Evolutionary conservation across 2,797 vertebrate genomes (phyloP), one percentile per base, ranked within the genome.

Genomic region (Gastrophryne carolinensis): DNA sequence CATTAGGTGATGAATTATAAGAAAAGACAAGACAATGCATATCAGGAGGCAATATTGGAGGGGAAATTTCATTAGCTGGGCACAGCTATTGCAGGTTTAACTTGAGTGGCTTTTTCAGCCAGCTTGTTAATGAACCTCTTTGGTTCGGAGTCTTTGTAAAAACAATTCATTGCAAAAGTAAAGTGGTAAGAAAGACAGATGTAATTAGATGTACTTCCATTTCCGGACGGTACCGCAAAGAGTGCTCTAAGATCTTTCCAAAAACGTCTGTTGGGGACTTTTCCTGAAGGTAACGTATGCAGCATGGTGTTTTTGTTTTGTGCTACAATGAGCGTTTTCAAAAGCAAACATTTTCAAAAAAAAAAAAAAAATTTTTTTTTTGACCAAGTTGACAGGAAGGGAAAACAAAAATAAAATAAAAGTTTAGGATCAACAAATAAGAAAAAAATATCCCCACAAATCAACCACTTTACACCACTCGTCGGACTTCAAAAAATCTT

Each of bases 401-500:
- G 88, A 44, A 58, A 47, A 57, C 21, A 68, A 68, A 12, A 69
- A 53, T 37, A 19, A 39, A 63, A 47, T 44, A 11, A 63, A 49
- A 85, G 72, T 86, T 85, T 79, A 21, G 73, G 84, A 86, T 83
- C 75, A 72, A 75, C 63, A 72, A 79, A n/a, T 26, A 70, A 72
- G 50, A 60, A 73, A 73, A 63, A 47, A 41, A 41, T 62, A 71
- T 27, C 13, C 50, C 35, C 53, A 62, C 17, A 61, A 37, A 63
- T 53, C 85, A 80, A 83, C 80, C 61, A 81, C 82, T 89, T n/a
- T 95, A 98, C 82, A 99, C 96, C 77, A 99, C 96, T 90, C 97
- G 94, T 82, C 96, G 94, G 83, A 99, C 97, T 95, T 99, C 98
- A 60, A 99, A 99, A 92, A 99, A 99, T 89, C 97, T 95, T 95